Base-by-base conservation (phyloP, 2,113 vertebrate genomes). In the Eubucco bourcierii region DNA sequence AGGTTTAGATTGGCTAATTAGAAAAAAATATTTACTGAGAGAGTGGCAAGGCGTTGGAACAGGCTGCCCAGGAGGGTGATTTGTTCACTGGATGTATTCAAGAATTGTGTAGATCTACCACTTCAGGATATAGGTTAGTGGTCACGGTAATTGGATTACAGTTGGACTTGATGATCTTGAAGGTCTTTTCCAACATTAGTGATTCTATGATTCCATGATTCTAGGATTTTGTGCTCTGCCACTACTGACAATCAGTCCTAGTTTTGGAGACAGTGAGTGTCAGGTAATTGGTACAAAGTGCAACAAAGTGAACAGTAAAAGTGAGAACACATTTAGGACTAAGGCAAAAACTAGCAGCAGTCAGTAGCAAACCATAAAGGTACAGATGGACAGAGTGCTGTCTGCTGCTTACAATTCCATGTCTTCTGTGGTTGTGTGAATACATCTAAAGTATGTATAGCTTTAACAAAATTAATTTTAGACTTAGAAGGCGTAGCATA, bases 331-430 rank as follows among this genome's bases (percentile, higher is more conserved):
- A 6, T 67, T 66, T 84, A 67, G 21, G 33, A 85, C 34, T 34
- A 60, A 47, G 56, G 75, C 15, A 71, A 89, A 86, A 90, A 34
- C 7, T 19, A 85, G 8, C 28, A 83, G 60, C 4, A 53, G 29
- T 28, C 73, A 74, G 15, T 14, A 71, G 34, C n/a, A 72, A 80
- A 39, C n/a, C 46, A 28, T 46, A 58, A 78, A 86, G 31, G 58
- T 61, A 33, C 0, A 1, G 63, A 64, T 0, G 1, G 59, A 39
- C 20, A 24, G 10, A 15, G 12, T 8, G 37, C 12, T 65, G 55
- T 24, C 41, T 60, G 13, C 34, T 37, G 7, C 76, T 90, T 72
- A 50, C 11, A 65, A 21, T 24, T 72, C 34, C 1, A 2, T 50
- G 44, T 20, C 3, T 86, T 44, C 70, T 61, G 41, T 66, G 14